Percentiles rank a stretch among this genome's conserved stretches.
Evolutionary conservation across 2,888 invertebrate species (phyloP).

Genomic region (Volucella bombylans): DNA sequence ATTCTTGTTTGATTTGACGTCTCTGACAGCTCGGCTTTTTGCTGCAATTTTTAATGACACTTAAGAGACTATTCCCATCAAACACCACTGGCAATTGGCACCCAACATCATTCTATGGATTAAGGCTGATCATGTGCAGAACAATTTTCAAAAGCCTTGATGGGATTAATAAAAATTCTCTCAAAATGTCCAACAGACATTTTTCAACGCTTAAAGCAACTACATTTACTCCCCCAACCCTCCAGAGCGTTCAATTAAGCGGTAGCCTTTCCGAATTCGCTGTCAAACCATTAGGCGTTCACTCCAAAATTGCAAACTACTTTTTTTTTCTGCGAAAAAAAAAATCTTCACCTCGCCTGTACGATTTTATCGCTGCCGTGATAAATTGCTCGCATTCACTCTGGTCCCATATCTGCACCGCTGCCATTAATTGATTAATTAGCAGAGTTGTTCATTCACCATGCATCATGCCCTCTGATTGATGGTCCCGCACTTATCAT

Average conservation of each 20-base stretch:
- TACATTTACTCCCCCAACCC: neutral
- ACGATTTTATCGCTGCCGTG: constrained; percentile 28
- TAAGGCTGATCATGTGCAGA: no score
- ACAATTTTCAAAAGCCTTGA: no score
- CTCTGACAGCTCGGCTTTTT: no score
- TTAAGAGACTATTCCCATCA: no score
- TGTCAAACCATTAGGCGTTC: neutral
- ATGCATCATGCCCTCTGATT: constrained; percentile 48
- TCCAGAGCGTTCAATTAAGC: neutral
- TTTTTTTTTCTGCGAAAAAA: constrained; percentile 16
- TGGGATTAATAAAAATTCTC: no score
- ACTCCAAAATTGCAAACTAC: constrained; percentile 20
- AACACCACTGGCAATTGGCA: no score
- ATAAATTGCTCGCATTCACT: constrained; percentile 40
- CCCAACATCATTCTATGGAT: no score
- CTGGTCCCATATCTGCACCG: constrained; percentile 22
- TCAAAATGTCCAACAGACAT: no score
- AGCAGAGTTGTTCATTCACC: constrained; percentile 63
- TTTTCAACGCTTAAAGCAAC: no score
- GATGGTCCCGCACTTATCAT: constrained; percentile 33
- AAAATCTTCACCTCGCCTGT: constrained; percentile 67
- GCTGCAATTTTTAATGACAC: no score
- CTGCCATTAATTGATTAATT: constrained; percentile 68
- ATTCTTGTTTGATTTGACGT: no score
- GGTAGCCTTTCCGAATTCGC: constrained; percentile 24